A percentile compares a stretch with the other conserved stretches of the same genome.
These are phyloP conservation scores for Brachypteracias leptosomus DNA, from an alignment of 2,113 vertebrate species.

Conservation along the genomic window DNA sequence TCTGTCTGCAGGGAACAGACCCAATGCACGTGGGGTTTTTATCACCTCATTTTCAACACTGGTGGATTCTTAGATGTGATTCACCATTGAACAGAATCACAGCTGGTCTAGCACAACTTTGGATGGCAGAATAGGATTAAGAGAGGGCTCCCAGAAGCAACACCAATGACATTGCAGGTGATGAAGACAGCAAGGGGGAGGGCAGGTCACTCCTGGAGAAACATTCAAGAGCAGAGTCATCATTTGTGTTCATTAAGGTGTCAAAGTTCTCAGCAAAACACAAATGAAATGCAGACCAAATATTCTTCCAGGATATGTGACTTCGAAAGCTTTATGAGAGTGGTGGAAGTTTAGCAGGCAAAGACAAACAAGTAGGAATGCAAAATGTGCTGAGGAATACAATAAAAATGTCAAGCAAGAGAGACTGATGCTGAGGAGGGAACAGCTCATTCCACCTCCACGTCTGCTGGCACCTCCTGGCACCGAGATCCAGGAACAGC, in stretches of 20 bases:
- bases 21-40: fast-evolving
- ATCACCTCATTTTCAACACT: fast-evolving
- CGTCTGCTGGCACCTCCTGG: neutral
- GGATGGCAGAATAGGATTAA: neutral
- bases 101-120: neutral
- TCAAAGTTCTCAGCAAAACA: neutral
- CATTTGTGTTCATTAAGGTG: neutral
- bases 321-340: neutral
- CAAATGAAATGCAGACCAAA: neutral
- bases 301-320: neutral
- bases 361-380: neutral
- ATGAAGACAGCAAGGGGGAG: neutral
- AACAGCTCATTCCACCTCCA: neutral
- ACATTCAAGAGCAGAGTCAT: neutral
- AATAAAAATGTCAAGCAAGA: neutral
- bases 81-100: neutral
- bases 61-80: neutral
- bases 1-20: no score
- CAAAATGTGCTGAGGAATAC: neutral
- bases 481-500: neutral
- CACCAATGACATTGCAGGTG: neutral
- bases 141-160: neutral
- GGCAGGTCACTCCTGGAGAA: neutral
- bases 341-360: neutral
- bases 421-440: neutral